Percentiles rank a stretch among this genome's conserved stretches.
Conservation (phyloP, 2,797 vertebrate genomes). For the Novumbra hubbsi region DNA sequence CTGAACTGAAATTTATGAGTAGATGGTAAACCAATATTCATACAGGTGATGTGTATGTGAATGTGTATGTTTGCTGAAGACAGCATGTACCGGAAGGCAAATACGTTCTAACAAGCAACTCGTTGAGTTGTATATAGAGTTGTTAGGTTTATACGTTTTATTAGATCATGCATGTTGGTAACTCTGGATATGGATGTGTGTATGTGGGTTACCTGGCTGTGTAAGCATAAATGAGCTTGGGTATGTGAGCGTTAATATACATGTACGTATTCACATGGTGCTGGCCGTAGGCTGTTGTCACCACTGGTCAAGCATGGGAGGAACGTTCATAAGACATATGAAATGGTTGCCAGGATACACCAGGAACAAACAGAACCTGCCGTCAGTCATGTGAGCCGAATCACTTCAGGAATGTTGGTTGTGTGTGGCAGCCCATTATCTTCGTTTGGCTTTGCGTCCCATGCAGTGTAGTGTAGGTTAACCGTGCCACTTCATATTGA, state of each 20-base stretch:
- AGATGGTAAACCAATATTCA: too few relatives aligned
- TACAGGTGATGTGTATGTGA: too few relatives aligned
- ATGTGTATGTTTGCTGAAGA: too few relatives aligned
- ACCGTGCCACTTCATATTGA: background rate
- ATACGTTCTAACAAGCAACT: too few relatives aligned
- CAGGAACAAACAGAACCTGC: conserved; percentile 32
- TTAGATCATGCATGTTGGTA: too few relatives aligned
- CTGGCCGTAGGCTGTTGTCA: too few relatives aligned
- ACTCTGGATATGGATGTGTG: background rate
- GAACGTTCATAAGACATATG: too few relatives aligned
- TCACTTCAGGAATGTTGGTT: conserved; percentile 51
- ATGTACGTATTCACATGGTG: conserved; percentile 15
- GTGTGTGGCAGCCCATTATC: conserved; percentile 6
- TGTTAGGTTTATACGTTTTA: too few relatives aligned
- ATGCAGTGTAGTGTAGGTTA: background rate
- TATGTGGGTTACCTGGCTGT: background rate
- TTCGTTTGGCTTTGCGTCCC: background rate
- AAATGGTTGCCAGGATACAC: conserved; percentile 44
- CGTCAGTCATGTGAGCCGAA: conserved; percentile 57
- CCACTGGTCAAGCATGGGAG: too few relatives aligned
- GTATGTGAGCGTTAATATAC: background rate
- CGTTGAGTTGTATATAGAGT: too few relatives aligned
- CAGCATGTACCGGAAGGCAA: too few relatives aligned
- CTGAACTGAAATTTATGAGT: too few relatives aligned
- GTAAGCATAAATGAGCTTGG: conserved; percentile 8